Base-by-base conservation (phyloP, 2,888 invertebrate genomes). In the Fragum fragum region DNA sequence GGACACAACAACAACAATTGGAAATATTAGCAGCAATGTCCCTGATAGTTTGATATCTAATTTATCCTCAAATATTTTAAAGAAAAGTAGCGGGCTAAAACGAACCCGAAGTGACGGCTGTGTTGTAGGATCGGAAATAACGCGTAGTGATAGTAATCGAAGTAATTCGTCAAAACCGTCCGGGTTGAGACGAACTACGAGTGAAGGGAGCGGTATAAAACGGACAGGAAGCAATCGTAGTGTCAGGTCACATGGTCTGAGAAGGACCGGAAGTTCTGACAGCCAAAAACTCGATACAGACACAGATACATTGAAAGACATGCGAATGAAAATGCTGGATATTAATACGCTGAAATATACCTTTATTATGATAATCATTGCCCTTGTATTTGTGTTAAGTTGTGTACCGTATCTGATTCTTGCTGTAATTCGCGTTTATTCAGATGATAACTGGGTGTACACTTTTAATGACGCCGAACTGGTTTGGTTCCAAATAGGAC, bases 401-500 rank as follows among this genome's bases (percentile, higher is more conserved):
- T 89, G 87, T 73, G 78, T 89, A 18, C 89, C 89, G 1, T 89
- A 88, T 81, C 63, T 89, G 23, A 71, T 76, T 6, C 78, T 89
- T 0, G 81, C 86, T 1, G 85, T 87, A 1, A 88, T 86, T 82
- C 78, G 86, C 5, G 85, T 84, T 2, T 82, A 87, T 47, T 76
- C 86, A 2, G 71, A 81, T 28, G 82, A 87, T 18, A 66, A 81
- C 36, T 73, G 87, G 57, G 87, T 87, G 26, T 81, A 83, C 11
- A 78, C 77, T 42, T 83, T 89, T 52, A 77, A 81, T 11, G 59
- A 85, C 32, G 42, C 80, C 0, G 79, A 81, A 55, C 53, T 84
- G 11, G 79, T 85, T n/a, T 87, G 81, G 74, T 88, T 86, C 73
- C 86, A 88, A 55, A 87, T 89, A n/a, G 85, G 85, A 1, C 73